A percentile compares a stretch with the other conserved stretches of the same genome.
phyloP scores from a whole-genome alignment of 1,140 invertebrate genomes.

The Reticulitermes speratus region DNA sequence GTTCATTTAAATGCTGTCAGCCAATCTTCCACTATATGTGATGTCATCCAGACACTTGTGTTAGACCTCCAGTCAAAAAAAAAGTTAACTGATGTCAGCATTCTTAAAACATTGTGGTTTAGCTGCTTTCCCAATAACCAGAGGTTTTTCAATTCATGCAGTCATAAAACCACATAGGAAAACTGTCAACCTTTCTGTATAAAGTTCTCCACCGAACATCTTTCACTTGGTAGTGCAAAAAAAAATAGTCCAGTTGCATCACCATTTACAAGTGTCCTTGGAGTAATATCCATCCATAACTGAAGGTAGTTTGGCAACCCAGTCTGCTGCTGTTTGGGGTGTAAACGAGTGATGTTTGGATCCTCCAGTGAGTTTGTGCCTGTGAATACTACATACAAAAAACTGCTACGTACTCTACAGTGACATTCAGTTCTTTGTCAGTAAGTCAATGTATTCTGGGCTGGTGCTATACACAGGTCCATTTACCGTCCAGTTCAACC shows the following conservation, averaged over 20 bases:
- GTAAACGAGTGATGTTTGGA: too few species aligned
- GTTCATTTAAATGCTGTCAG: too few species aligned
- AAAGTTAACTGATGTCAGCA: constrained; percentile 33
- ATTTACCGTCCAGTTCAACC: too few species aligned
- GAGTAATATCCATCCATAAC: background rate
- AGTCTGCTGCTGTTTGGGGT: background rate
- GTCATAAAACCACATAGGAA: background rate
- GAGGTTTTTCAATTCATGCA: background rate
- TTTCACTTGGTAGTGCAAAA: background rate
- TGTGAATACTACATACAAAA: too few species aligned
- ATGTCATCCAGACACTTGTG: constrained; percentile 37
- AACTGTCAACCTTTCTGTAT: background rate
- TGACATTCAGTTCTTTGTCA: too few species aligned
- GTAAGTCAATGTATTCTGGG: too few species aligned
- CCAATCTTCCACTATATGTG: too few species aligned
- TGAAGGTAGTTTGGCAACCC: background rate
- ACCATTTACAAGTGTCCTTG: background rate
- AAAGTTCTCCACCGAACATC: background rate
- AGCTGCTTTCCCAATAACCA: constrained; percentile 35
- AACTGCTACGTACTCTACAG: too few species aligned
- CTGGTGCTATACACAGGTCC: too few species aligned
- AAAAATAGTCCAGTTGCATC: background rate
- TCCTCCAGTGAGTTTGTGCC: too few species aligned
- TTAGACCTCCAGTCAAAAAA: constrained; percentile 35
- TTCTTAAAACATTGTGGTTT: constrained; percentile 35